Conservation (phyloP, 2,797 vertebrate genomes). For the Remorina albescens region DNA sequence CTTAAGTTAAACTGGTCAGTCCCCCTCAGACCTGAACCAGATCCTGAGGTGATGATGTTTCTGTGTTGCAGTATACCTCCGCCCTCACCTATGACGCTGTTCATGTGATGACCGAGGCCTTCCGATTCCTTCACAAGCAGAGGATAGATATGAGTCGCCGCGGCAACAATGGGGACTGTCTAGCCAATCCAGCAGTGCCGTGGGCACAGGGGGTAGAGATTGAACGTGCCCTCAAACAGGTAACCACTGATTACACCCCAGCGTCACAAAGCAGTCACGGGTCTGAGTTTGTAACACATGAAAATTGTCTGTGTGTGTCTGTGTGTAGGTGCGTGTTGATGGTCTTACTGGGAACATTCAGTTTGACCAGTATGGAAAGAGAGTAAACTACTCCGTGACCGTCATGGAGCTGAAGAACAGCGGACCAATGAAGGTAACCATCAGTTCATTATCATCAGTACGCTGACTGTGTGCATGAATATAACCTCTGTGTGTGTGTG, state of each 20-base stretch:
- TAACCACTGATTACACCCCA: conserved; percentile 17
- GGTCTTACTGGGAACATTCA: conserved; percentile 97
- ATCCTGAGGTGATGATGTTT: neutral
- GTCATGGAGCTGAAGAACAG: conserved; percentile 97
- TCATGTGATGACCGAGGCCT: conserved; percentile 97
- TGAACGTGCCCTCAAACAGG: conserved; percentile 97
- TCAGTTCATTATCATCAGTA: neutral
- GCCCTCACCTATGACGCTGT: conserved; percentile 96
- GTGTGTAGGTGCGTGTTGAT: conserved; percentile 92
- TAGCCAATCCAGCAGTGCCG: conserved; percentile 97
- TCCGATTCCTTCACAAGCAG: conserved; percentile 95
- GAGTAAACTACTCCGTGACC: conserved; percentile 97
- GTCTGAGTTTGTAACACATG: too few species aligned
- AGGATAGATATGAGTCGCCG: conserved; percentile 96
- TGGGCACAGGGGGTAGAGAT: conserved; percentile 98
- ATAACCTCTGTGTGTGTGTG: neutral
- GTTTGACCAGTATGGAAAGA: conserved; percentile 97
- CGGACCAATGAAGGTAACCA: conserved; percentile 93
- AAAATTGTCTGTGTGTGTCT: conserved; percentile 26
- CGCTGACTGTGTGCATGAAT: neutral
- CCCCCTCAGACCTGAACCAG: neutral
- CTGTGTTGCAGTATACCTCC: conserved; percentile 90
- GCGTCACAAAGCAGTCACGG: too few species aligned
- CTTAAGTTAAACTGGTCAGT: too few species aligned
- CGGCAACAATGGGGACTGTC: conserved; percentile 95